Base-by-base conservation (phyloP, 2,888 invertebrate species). In the Craniophora ligustri region DNA sequence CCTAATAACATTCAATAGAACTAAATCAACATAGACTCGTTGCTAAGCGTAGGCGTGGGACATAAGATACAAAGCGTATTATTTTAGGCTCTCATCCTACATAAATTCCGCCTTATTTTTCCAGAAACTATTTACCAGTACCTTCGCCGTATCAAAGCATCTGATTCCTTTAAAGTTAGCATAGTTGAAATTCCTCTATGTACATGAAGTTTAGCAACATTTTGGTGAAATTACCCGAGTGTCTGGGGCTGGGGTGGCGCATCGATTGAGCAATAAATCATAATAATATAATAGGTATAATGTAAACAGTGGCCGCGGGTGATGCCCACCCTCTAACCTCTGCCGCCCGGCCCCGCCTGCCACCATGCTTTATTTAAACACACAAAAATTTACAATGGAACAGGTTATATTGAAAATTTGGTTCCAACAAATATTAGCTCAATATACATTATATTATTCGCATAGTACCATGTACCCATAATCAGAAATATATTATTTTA, bases 251-350 rank as follows among this genome's bases (percentile, higher is more conserved):
- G 66, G 72, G 74, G 78, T 74, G 81, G 78, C 76, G 79, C 86
- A 86, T 88, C 90, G 89, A 92, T 91, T 88, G 84, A 90, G 89
- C 79, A 87, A 91, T 91, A 91, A 91, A 91, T 92, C 89, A 91
- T 87, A 86, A 87, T 87, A 87, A 88, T 88, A 89, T 89, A 88
- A 91, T 90, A 87, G 86, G 82, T 85, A 82, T 85, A 88, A 87
- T 85, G 87, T 89, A 90, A 90, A 91, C 89, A 89, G 85, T 77
- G 77, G 73, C 75, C 81, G 76, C 67, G 79, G 82, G 78, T 76
- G 79, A 69, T 66, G 72, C 62, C 73, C 76, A 67, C 76, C 72
- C 69, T 31, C 64, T 72, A 62, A 60, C 72, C 72, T 75, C 53
- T 57, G 51, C 42, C 54, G 36, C 51, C 48, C 39, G 45, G 41